Evolutionary conservation across 2,888 invertebrate genomes (phyloP), one percentile per base, ranked within the genome.

Genomic region (Idaea straminata): DNA sequence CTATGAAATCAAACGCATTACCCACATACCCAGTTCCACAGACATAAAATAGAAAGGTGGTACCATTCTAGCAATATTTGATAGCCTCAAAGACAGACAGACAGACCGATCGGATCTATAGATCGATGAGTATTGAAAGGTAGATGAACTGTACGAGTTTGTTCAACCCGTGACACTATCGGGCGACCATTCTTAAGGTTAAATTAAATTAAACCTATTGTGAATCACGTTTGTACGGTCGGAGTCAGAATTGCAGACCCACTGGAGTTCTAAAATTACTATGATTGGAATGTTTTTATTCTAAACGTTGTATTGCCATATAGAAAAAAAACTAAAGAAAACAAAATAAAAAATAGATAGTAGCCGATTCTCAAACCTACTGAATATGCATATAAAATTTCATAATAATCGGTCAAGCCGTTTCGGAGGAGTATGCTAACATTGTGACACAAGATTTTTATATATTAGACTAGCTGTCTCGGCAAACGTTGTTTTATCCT

Each of bases 121-220:
- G 78, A 77, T 77, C 76, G 74, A 78, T 81, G 81, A 83, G 73
- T 80, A 64, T 71, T 70, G 67, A 73, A 76, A 79, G 81, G 80
- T 79, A 70, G 75, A 75, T 74, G 79, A 67, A 77, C 78, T 75
- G 71, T 62, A 68, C 72, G 71, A 67, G 82, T 77, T 66, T 82
- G 72, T 83, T 84, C 83, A 83, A 81, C 84, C 74, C 82, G 64
- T 65, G 69, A 68, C 72, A 69, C 67, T 69, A 65, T 73, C 72
- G 64, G 68, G 68, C 67, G 70, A 69, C 69, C 68, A 65, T 68
- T 70, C 34, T 74, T 75, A 80, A 82, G 79, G 80, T 80, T 80
- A 79, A 66, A 69, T 74, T 77, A 77, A 77, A 76, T 77, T 79
- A 74, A 78, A 77, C 74, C 70, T 47, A 47, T 47, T 47, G 47